Conservation (phyloP, 2,888 invertebrate species). For the Lasioglossum villosulum region DNA sequence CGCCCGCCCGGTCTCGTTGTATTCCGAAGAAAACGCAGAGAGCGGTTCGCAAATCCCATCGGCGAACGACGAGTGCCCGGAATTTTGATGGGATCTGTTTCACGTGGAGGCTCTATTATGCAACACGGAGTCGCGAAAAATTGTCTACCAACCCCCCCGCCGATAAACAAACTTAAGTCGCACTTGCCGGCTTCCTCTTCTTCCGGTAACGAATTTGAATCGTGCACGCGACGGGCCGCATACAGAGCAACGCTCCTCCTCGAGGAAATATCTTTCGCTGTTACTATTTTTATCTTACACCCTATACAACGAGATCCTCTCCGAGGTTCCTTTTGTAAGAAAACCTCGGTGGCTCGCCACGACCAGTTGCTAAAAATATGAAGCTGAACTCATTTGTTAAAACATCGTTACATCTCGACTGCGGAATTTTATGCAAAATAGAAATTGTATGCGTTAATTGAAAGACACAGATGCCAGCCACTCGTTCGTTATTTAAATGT, state of each 20-base stretch:
- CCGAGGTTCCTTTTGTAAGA: background rate
- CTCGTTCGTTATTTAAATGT: too few species aligned
- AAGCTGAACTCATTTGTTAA: too few species aligned
- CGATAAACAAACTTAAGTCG: conserved; percentile 34
- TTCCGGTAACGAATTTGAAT: conserved; percentile 20
- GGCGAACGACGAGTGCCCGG: conserved; percentile 52
- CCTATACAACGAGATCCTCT: background rate
- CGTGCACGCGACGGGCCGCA: background rate
- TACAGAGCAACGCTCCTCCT: background rate
- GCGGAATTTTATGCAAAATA: too few species aligned
- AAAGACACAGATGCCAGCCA: too few species aligned
- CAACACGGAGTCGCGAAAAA: conserved; percentile 43
- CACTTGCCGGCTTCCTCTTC: background rate
- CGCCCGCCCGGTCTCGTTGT: background rate
- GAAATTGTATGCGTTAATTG: too few species aligned
- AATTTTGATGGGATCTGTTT: conserved; percentile 59
- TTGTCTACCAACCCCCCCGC: conserved; percentile 15
- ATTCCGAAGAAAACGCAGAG: conserved; percentile 21
- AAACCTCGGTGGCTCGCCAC: background rate
- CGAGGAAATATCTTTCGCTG: background rate
- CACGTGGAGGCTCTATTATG: conserved; percentile 37
- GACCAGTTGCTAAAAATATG: background rate
- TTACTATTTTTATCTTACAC: background rate
- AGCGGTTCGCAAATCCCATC: conserved; percentile 52
- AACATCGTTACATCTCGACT: too few species aligned